These are phyloP conservation scores for Lasiurus borealis DNA, from an alignment of 2,113 vertebrate genomes.

Conservation along the genomic window DNA sequence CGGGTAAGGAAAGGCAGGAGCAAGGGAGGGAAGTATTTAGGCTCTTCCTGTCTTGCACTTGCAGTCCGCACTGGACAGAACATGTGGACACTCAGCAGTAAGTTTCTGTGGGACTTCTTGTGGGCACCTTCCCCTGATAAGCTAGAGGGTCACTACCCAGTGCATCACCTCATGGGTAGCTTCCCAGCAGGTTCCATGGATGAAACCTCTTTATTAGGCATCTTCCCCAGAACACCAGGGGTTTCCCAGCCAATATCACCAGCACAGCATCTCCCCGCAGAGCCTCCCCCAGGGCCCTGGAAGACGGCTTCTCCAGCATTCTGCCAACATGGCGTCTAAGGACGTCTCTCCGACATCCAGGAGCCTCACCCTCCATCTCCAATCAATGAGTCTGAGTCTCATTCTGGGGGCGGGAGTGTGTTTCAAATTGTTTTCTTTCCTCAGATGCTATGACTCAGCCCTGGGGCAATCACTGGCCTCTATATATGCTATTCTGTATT, in stretches of 20 bases:
- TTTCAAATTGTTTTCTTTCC: background rate
- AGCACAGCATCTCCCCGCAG: background rate
- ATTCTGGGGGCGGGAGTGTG: background rate
- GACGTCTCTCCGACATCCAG: background rate
- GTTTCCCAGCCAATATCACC: background rate
- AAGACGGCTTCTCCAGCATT: background rate
- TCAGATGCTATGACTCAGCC: background rate
- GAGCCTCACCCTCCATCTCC: background rate
- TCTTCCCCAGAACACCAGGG: background rate
- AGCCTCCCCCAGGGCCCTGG: background rate
- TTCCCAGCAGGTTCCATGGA: background rate
- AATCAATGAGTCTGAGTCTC: background rate
- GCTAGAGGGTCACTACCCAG: background rate
- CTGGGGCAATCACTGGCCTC: background rate
- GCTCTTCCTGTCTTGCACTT: background rate
- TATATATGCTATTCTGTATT: background rate
- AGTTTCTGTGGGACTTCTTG: background rate
- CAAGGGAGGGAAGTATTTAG: background rate
- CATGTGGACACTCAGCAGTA: background rate
- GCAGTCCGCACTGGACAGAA: background rate
- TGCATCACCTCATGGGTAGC: no score
- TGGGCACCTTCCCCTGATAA: background rate
- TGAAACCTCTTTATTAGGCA: background rate
- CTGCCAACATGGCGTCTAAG: background rate
- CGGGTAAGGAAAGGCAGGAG: no score